A percentile compares a stretch with the other conserved stretches of the same genome.
phyloP scores from a whole-genome alignment of 2,888 invertebrate genomes.

The Cephalotes varians region DNA sequence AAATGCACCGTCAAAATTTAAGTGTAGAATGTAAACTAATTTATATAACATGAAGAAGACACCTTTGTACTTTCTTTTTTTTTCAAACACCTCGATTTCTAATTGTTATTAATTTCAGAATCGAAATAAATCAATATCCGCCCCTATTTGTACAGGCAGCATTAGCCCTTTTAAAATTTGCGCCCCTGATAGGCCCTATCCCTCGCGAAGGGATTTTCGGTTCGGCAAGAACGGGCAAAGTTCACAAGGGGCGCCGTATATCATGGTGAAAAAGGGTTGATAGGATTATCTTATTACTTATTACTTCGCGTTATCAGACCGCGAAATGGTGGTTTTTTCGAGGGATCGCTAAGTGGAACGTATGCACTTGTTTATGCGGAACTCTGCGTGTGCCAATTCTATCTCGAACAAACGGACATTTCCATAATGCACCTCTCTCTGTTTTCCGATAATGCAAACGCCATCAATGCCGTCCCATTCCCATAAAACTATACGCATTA shows the following conservation, averaged over 20 bases:
- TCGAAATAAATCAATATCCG: neutral
- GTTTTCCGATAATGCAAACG: conserved; percentile 42
- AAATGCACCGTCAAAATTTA: neutral
- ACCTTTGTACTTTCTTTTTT: neutral
- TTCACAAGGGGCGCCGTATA: neutral
- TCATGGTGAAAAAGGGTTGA: neutral
- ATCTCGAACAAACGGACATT: conserved; percentile 42
- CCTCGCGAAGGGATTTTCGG: neutral
- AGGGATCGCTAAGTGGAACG: conserved; percentile 27
- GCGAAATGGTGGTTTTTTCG: conserved; percentile 27
- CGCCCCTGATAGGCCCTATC: conserved; percentile 10
- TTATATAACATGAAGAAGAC: neutral
- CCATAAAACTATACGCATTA: conserved; percentile 34
- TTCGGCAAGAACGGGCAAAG: neutral
- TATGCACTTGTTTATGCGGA: conserved; percentile 47
- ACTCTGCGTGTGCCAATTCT: conserved; percentile 41
- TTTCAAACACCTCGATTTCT: neutral
- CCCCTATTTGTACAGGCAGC: neutral
- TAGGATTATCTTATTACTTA: conserved; percentile 34
- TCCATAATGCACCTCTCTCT: conserved; percentile 40
- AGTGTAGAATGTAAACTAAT: neutral
- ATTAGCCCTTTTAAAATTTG: conserved; percentile 28
- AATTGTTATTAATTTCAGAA: neutral
- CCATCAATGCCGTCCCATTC: conserved; percentile 11
- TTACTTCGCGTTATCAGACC: conserved; percentile 18